Evolutionary conservation across 2,113 vertebrate genomes (phyloP).

Genomic region (Cyrtonyx montezumae): DNA sequence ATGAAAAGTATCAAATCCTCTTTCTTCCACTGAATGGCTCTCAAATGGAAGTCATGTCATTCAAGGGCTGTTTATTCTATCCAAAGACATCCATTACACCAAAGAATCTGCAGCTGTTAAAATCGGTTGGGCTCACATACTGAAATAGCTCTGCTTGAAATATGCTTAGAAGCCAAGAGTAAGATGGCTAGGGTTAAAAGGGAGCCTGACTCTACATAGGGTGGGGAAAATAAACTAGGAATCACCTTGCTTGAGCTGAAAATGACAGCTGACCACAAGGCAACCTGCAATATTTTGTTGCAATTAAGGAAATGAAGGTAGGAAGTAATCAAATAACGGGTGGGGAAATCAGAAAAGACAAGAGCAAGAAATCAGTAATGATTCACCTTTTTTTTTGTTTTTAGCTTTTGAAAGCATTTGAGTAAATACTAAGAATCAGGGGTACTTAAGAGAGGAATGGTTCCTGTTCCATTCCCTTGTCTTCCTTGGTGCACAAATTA

Average conservation of each 20-base stretch:
- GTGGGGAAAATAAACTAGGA: neutral
- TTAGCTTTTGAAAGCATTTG: neutral
- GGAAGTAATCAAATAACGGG: neutral
- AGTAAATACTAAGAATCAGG: neutral
- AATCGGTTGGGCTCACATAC: neutral
- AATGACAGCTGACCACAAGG: neutral
- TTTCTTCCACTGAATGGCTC: neutral
- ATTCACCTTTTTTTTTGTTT: neutral
- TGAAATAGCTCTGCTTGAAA: constrained; percentile 48
- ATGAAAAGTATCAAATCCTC: neutral
- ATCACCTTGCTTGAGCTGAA: neutral
- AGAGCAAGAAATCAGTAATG: neutral
- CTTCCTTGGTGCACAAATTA: neutral
- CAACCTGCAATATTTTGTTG: neutral
- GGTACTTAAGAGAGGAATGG: neutral
- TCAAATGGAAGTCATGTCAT: neutral
- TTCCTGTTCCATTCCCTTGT: neutral
- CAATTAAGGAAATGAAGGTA: neutral
- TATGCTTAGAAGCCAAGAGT: neutral
- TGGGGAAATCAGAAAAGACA: no score
- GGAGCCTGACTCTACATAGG: neutral
- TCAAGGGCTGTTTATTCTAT: neutral
- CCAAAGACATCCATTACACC: constrained; percentile 7
- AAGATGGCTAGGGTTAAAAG: neutral
- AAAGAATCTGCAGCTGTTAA: constrained; percentile 60